Evolutionary conservation across 1,140 invertebrate species (phyloP), one percentile per base, ranked within the genome.

Genomic region (Anagrus nilaparvatae): DNA sequence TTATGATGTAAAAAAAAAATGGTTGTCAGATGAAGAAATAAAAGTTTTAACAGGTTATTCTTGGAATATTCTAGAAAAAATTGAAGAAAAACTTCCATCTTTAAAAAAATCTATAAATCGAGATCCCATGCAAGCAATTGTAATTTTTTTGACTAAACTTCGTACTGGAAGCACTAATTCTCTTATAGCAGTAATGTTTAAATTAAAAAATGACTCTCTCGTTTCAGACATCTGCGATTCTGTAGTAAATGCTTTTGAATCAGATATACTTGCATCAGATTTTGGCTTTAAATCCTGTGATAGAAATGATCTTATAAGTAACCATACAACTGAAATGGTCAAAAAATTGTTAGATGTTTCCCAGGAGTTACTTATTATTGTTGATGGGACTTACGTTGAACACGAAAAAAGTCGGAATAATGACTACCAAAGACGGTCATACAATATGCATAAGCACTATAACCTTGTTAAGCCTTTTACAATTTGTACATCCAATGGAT

Each of bases 81-180:
- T 44, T 12, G 16, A 35, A 7, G 24, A 25, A 25, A 18, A 38
- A 17, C 24, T 47, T 14, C 5, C 18, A 3, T 44, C 40, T 18
- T 44, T 43, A 41, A n/a, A 23, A 29, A 39, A 39, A 13, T 25
- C 34, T n/a, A n/a, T 32, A 28, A 38, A 4, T 30, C 35, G 47
- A 10, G 45, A 7, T 30, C 36, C 45, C 1, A 35, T 17, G n/a
- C 42, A 48, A 45, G 47, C 42, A 6, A 17, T 48, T 13, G 14
- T 44, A 30, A 24, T 40, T 18, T 45, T 45, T 45, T 25, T 45
- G 14, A 40, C 40, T 33, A 45, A 45, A 37, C 20, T 47, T 14
- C 27, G 40, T 13, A 47, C 19, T 30, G 40, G 31, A n/a, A 47
- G 37, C 27, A 32, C 33, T 2, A 47, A 47, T 43, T 31, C 21